phyloP scores from a whole-genome alignment of 1,140 invertebrate genomes.

The Drosophila willistoni region DNA sequence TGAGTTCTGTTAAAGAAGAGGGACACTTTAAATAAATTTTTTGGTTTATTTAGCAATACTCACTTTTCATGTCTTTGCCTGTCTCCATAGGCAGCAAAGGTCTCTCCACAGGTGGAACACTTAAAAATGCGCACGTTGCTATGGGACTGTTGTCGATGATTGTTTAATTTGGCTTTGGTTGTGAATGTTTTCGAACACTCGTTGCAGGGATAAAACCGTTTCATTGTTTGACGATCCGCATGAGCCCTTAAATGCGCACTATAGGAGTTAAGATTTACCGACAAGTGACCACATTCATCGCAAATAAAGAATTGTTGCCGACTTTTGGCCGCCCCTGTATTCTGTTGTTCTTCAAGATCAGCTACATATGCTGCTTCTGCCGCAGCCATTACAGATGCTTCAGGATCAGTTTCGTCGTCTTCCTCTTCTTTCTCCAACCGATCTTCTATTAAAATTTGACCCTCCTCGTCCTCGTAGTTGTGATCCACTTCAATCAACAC shows the following conservation, averaged over 20 bases:
- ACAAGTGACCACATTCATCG: slow-evolving; percentile 58
- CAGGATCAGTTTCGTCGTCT: slow-evolving; percentile 8
- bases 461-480: neutral
- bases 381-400: slow-evolving; percentile 16
- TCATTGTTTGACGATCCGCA: slow-evolving; percentile 17
- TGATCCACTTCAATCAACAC: neutral
- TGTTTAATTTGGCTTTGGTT: slow-evolving; percentile 18
- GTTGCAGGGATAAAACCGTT: slow-evolving; percentile 49
- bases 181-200: slow-evolving; percentile 39
- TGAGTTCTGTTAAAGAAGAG: slow-evolving; percentile 44
- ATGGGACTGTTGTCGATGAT: slow-evolving; percentile 34
- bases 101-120: slow-evolving; percentile 47
- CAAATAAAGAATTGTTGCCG: slow-evolving; percentile 62
- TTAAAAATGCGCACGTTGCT: slow-evolving; percentile 28
- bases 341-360: slow-evolving; percentile 27
- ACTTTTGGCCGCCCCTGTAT: slow-evolving; percentile 38
- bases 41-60: neutral
- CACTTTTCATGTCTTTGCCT: slow-evolving; percentile 60
- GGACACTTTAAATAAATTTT: too few species aligned
- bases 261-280: slow-evolving; percentile 34
- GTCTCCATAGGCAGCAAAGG: slow-evolving; percentile 35
- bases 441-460: neutral
- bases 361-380: slow-evolving; percentile 26
- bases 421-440: neutral
- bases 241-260: slow-evolving; percentile 44